Evolutionary conservation across 2,888 invertebrate genomes (phyloP), one percentile per base, ranked within the genome.

Genomic region (Spilarctia lutea): DNA sequence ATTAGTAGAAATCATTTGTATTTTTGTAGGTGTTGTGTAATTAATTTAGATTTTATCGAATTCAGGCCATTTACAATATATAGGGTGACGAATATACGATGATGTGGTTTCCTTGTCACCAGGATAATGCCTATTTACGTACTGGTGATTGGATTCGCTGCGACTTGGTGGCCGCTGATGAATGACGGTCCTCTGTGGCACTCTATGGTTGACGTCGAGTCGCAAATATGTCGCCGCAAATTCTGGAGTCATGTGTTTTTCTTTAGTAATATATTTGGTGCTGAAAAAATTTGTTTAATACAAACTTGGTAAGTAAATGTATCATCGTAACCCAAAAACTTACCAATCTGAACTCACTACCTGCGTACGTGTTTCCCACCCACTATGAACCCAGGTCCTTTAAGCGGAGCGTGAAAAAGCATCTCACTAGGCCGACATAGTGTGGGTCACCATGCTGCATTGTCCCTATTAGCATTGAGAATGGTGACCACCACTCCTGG

Each of bases 101-200:
- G 3, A 11, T 56, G 4, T 56, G n/a, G 3, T 10, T 56, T 56
- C 8, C 10, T 56, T n/a, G 2, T 11, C 10, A 56, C 52, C 72
- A 84, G 83, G 68, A 76, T 82, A 69, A 39, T 72, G 0, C 82
- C 83, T 7, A 75, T 82, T 6, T 74, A 79, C 71, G 13, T 81
- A 10, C 65, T 84, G 0, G 60, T 82, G 13, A 66, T 79, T 13
- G 80, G 79, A 3, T 84, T 75, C 69, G 78, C 76, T 11, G 77
- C 79, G 2, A 81, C 82, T 1, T 84, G 81, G 81, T 84, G 81
- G 81, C 65, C 70, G 2, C 69, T 75, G 10, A 35, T 33, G 1
- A 74, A 69, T 10, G 76, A 75, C 13, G 81, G 83, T 0, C 81
- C 83, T 2, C 27, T 80, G 16, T 73, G 75, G 72, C 68, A 74